A percentile compares a stretch with the other conserved stretches of the same genome.
These are phyloP conservation scores for Clarias magur DNA, from an alignment of 2,113 vertebrate species.

Conservation along the genomic window DNA sequence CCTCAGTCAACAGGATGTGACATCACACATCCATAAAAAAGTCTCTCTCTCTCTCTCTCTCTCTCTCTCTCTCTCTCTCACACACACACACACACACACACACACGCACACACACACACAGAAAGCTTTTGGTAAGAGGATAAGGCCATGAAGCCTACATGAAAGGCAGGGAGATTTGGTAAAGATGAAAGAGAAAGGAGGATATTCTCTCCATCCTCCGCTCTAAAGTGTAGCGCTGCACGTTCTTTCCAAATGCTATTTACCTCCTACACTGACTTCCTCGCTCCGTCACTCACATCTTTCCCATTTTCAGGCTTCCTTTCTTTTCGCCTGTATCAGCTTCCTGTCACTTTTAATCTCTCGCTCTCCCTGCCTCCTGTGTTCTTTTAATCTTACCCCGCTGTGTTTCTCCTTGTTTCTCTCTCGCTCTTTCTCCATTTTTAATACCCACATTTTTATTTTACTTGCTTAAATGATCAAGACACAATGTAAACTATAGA, in stretches of 20 bases:
- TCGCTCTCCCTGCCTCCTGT: constrained; percentile 36
- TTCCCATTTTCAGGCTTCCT: constrained; percentile 27
- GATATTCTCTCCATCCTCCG: constrained; percentile 65
- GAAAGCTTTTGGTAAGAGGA: constrained; percentile 70
- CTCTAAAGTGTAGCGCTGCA: constrained; percentile 63
- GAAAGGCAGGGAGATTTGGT: constrained; percentile 68
- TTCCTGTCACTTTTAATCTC: constrained; percentile 40
- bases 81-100: constrained; percentile 15
- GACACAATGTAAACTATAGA: background rate
- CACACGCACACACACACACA: constrained; percentile 44
- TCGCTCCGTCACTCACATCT: constrained; percentile 64
- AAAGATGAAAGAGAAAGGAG: constrained; percentile 70
- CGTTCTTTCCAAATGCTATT: constrained; percentile 65
- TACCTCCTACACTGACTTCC: constrained; percentile 69
- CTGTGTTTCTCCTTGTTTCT: constrained; percentile 33
- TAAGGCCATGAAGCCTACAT: constrained; percentile 69
- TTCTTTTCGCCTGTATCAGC: background rate
- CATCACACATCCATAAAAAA: constrained; percentile 33
- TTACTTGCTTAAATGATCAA: background rate
- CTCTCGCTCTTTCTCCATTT: constrained; percentile 26
- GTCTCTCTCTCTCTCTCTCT: background rate
- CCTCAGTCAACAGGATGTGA: constrained; percentile 31
- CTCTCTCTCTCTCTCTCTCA: constrained; percentile 19
- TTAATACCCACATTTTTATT: background rate
- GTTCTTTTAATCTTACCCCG: constrained; percentile 41